A percentile compares a stretch with the other conserved stretches of the same genome.
phyloP scores from a whole-genome alignment of 2,888 invertebrate genomes.

The Drosophila ustulata region DNA sequence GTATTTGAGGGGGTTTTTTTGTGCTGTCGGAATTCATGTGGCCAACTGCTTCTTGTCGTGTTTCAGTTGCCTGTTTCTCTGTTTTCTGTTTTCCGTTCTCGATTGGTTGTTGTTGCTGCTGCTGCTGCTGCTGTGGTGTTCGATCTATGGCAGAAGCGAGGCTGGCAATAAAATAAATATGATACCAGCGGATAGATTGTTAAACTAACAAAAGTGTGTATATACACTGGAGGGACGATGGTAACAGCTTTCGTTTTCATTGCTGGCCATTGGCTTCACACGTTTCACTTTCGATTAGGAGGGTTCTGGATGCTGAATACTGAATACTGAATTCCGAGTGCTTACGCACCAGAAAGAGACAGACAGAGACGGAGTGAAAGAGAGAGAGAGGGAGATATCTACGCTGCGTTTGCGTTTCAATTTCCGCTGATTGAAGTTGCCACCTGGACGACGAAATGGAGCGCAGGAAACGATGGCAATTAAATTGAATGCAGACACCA shows the following conservation, averaged over 20 bases:
- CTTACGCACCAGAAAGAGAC: not conserved
- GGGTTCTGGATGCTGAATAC: constrained; percentile 4
- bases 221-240: constrained; percentile 4
- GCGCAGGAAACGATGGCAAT: constrained; percentile 67
- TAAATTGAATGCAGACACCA: constrained; percentile 69
- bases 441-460: constrained; percentile 56
- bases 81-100: constrained; percentile 26
- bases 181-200: constrained; percentile 51
- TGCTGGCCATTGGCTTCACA: constrained; percentile 35
- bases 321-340: not conserved
- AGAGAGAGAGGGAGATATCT: constrained; percentile 15
- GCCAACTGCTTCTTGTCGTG: constrained; percentile 11
- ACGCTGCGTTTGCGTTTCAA: constrained; percentile 64
- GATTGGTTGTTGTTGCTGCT: constrained; percentile 1
- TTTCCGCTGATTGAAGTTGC: constrained; percentile 76
- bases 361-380: not conserved
- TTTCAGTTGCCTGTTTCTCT: constrained; percentile 5
- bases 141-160: constrained; percentile 20
- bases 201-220: constrained; percentile 32
- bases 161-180: constrained; percentile 63
- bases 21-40: constrained; percentile 30
- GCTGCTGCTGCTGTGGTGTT: not conserved
- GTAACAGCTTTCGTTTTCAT: constrained; percentile 50
- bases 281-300: constrained; percentile 54
- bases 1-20: not conserved